A percentile compares a stretch with the other conserved stretches of the same genome.
phyloP scores from a whole-genome alignment of 35 echinoderm and acorn worm species.

The Heliocidaris tuberculata region DNA sequence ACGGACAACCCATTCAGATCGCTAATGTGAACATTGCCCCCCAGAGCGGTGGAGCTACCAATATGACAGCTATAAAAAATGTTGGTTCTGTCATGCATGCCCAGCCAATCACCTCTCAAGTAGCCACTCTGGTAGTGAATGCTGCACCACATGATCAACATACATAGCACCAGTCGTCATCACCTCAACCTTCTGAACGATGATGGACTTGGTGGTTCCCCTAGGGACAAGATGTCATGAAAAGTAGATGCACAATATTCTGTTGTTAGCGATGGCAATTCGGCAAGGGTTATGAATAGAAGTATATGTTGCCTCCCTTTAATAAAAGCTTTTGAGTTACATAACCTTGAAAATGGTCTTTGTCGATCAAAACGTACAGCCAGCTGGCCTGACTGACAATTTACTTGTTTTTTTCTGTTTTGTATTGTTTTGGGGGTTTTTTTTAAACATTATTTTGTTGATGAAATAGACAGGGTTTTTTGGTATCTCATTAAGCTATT shows the following conservation, averaged over 20 bases:
- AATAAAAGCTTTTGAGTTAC: no score
- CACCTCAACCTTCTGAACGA: neutral
- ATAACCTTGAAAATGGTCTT: no score
- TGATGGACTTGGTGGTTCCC: neutral
- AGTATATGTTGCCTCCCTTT: no score
- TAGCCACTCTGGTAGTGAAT: slow-evolving; percentile 42
- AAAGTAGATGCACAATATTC: neutral
- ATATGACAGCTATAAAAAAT: neutral
- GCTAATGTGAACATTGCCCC: slow-evolving; percentile 18
- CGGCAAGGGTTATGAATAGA: neutral
- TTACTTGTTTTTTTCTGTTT: neutral
- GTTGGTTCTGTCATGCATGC: slow-evolving; percentile 13
- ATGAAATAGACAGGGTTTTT: no score
- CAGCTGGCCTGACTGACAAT: neutral
- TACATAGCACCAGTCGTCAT: neutral
- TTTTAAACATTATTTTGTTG: no score
- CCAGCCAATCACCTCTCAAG: slow-evolving; percentile 33
- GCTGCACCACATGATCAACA: slow-evolving; percentile 34
- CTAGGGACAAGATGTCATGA: neutral
- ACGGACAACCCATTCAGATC: slow-evolving; percentile 65
- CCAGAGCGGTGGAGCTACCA: slow-evolving; percentile 4
- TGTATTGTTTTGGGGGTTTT: neutral
- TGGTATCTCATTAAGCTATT: neutral
- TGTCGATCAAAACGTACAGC: neutral
- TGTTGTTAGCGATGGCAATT: neutral